These are phyloP conservation scores for Calameuta idolon DNA, from an alignment of 2,888 invertebrate genomes.

Conservation along the genomic window DNA sequence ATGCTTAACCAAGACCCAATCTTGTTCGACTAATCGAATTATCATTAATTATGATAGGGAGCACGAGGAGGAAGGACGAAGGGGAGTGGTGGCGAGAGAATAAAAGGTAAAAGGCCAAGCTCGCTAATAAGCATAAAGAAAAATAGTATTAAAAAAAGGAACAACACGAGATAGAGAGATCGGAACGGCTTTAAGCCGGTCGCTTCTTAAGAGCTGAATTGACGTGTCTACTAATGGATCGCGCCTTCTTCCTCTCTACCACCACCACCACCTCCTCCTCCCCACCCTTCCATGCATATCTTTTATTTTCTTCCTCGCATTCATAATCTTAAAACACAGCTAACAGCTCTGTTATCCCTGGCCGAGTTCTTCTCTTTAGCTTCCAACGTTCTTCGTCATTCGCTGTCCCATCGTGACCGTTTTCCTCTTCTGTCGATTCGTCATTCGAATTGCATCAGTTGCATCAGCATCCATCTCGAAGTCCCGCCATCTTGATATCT, in stretches of 20 bases:
- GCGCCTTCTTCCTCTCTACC: slow-evolving; percentile 49
- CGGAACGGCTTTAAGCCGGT: slow-evolving; percentile 58
- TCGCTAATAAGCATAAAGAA: slow-evolving; percentile 37
- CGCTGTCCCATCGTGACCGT: background rate
- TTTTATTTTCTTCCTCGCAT: slow-evolving; percentile 26
- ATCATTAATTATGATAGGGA: slow-evolving; percentile 62
- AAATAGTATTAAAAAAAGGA: slow-evolving; percentile 10
- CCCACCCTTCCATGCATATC: slow-evolving; percentile 18
- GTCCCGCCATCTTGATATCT: background rate
- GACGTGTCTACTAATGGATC: slow-evolving; percentile 67
- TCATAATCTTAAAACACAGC: slow-evolving; percentile 49
- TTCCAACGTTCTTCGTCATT: background rate
- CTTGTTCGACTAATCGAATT: slow-evolving; percentile 62
- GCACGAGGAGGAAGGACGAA: slow-evolving; percentile 20
- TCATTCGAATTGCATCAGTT: background rate
- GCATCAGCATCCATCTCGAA: background rate
- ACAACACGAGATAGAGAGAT: slow-evolving; percentile 35
- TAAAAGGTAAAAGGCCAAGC: slow-evolving; percentile 24
- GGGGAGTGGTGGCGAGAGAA: slow-evolving; percentile 1
- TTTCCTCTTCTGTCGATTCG: background rate
- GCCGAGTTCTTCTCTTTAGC: background rate
- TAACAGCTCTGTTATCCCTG: slow-evolving; percentile 3
- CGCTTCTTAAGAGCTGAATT: slow-evolving; percentile 63
- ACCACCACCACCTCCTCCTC: slow-evolving; percentile 14
- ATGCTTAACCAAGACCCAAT: slow-evolving; percentile 47